Evolutionary conservation across 2,797 vertebrate genomes (phyloP).

Genomic region (Neostethus bicornis): DNA sequence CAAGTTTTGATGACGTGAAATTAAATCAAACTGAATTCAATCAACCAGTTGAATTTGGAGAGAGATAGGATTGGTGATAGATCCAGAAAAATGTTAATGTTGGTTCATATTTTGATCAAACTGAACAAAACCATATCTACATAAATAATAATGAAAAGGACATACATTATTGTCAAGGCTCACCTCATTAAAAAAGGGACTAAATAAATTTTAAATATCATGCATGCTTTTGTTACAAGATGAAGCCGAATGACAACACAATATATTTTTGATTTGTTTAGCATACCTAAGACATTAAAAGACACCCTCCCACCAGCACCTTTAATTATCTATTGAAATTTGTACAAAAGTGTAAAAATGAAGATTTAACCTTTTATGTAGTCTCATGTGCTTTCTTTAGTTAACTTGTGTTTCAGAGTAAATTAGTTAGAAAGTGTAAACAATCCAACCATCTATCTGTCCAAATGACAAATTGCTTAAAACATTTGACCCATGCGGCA

Average conservation of each 20-base stretch:
- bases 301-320: not conserved
- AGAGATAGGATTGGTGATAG: no score
- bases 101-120: not conserved
- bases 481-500: not conserved
- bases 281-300: not conserved
- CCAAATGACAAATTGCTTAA: conserved; percentile 19
- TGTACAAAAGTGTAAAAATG: not conserved
- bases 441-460: not conserved
- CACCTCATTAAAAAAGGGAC: not conserved
- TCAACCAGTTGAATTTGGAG: no score
- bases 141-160: not conserved
- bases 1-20: no score
- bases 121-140: not conserved
- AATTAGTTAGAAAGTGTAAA: not conserved
- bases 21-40: not conserved
- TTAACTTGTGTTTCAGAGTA: conserved; percentile 12
- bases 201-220: not conserved
- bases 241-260: conserved; percentile 1
- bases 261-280: conserved; percentile 1
- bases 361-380: not conserved
- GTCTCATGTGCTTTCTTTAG: conserved; percentile 5
- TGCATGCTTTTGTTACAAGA: not conserved
- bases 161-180: not conserved
- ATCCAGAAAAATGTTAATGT: not conserved
- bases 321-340: not conserved